Base-by-base conservation (phyloP, 2,113 vertebrate species). In the Hydrochoerus hydrochaeris region DNA sequence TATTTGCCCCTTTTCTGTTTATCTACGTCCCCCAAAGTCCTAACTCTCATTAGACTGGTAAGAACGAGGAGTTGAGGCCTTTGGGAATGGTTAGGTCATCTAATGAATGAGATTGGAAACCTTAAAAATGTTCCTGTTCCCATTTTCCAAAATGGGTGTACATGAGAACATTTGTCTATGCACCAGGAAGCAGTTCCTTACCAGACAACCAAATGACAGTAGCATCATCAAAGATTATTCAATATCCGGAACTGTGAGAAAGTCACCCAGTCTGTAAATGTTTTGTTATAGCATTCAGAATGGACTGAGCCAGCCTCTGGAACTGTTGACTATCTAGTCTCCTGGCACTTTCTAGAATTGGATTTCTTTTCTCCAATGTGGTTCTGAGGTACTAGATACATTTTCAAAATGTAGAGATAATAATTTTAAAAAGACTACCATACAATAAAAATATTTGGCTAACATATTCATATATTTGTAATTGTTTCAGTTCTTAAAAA, bases 381-480 rank as follows among this genome's bases (percentile, higher is more conserved):
- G 58, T 85, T 96, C 49, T 54, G n/a, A 95, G 38, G 54, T 49
- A 38, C 17, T 73, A 9, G 7, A 5, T 88, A n/a, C 90, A 69
- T 65, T 87, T 95, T 95, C 46, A 88, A 95, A 82, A 67, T 60
- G 19, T 62, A 85, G 0, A 75, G 49, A 80, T 88, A 26, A 65
- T 83, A 46, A 84, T 84, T 96, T 94, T 65, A 11, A 32, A 75
- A 88, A 90, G n/a, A 93, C 24, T 78, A 35, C 38, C 60, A n/a
- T 7, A 60, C 3, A 83, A 78, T 30, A 46, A 71, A 97, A 90
- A n/a, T 75, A 4, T 2, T 78, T 85, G 13, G 57, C 89, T 80
- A 94, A 71, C 3, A 87, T 85, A 85, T 54, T 17, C 30, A 91
- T 32, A 46, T 93, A 71, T 80, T 91, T 85, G 54, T 38, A 69